phyloP scores from a whole-genome alignment of 2,888 invertebrate genomes.

The Drosophila infuscata region DNA sequence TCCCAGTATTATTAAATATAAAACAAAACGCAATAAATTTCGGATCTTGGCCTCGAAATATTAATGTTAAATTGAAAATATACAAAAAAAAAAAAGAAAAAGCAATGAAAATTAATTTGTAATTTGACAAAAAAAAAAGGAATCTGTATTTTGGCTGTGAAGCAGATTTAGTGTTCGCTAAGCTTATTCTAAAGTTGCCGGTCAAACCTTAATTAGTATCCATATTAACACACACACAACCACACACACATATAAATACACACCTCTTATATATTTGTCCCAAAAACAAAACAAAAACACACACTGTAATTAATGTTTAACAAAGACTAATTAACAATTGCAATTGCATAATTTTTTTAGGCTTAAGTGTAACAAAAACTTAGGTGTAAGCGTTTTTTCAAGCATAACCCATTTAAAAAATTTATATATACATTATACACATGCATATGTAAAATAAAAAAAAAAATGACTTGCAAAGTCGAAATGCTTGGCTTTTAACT shows the following conservation, averaged over 20 bases:
- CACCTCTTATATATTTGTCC: conserved; percentile 8
- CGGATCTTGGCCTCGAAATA: conserved; percentile 62
- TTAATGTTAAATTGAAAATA: conserved; percentile 22
- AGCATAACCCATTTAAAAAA: conserved; percentile 43
- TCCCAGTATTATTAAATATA: conserved; percentile 34
- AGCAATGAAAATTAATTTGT: conserved; percentile 34
- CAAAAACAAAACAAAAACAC: conserved; percentile 7
- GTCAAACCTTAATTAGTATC: conserved; percentile 36
- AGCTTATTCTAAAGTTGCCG: conserved; percentile 46
- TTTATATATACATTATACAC: conserved; percentile 60
- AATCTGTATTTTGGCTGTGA: conserved; percentile 85
- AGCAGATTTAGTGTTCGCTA: conserved; percentile 83
- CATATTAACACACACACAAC: conserved; percentile 21
- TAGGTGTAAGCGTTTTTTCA: conserved; percentile 66
- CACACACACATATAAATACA: conserved; percentile 14
- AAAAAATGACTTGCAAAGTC: conserved; percentile 66
- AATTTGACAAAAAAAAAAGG: conserved; percentile 42
- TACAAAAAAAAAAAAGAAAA: conserved; percentile 13
- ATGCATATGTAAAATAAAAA: conserved; percentile 61
- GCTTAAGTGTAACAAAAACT: conserved; percentile 40
- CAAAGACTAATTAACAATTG: conserved; percentile 68
- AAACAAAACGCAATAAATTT: conserved; percentile 31
- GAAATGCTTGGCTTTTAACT: conserved; percentile 43
- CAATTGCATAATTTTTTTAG: conserved; percentile 26
- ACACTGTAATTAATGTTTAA: conserved; percentile 66